Evolutionary conservation across 2,113 vertebrate species (phyloP).

Genomic region (Clarias magur): DNA sequence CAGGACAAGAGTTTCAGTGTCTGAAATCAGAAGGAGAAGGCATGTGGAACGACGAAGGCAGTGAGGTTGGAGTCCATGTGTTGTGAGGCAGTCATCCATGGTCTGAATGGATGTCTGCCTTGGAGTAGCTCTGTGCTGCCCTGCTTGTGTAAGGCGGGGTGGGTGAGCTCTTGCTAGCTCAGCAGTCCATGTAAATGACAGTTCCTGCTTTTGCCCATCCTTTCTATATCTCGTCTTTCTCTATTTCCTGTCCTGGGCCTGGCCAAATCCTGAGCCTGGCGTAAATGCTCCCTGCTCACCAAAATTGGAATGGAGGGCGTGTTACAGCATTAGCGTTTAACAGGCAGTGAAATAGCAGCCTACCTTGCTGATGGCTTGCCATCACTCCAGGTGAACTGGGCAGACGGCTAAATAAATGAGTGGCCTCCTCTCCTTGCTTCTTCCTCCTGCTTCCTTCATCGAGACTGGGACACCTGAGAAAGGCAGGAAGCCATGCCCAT

Average conservation of each 20-base stretch:
- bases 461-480: conserved; percentile 65
- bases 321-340: conserved; percentile 90
- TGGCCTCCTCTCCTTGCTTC: conserved; percentile 55
- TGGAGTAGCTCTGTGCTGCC: conserved; percentile 58
- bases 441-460: conserved; percentile 47
- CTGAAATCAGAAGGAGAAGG: conserved; percentile 19
- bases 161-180: conserved; percentile 61
- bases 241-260: conserved; percentile 59
- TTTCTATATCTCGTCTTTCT: conserved; percentile 37
- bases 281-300: conserved; percentile 76
- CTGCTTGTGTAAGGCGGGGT: conserved; percentile 49
- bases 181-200: conserved; percentile 66
- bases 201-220: conserved; percentile 46
- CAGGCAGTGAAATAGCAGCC: conserved; percentile 94
- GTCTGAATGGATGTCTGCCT: conserved; percentile 66
- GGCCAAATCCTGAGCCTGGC: conserved; percentile 72
- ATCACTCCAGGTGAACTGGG: conserved; percentile 80
- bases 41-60: not conserved
- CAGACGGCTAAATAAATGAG: conserved; percentile 84
- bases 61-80: conserved; percentile 6
- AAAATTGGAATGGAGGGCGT: conserved; percentile 75
- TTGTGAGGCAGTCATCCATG: conserved; percentile 63
- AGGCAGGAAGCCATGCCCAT: conserved; percentile 70
- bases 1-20: not conserved
- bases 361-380: conserved; percentile 82